Conservation (phyloP, 2,888 invertebrate species). For the Diaprepes abbreviatus region DNA sequence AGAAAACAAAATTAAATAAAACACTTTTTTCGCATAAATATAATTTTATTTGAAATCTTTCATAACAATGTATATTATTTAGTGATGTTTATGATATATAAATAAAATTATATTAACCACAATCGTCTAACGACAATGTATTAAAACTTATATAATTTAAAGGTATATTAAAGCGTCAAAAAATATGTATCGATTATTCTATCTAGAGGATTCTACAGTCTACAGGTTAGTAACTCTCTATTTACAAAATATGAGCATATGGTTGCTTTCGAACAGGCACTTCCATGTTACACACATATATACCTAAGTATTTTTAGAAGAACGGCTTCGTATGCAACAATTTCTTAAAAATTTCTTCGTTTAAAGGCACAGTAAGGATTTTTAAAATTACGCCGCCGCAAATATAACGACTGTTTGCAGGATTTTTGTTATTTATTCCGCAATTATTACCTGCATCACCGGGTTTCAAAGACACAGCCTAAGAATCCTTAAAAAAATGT, state of each 20-base stretch:
- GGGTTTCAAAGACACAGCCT: no score
- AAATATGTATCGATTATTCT: conserved; percentile 52
- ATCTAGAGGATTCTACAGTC: conserved; percentile 46
- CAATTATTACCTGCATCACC: no score
- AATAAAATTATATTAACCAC: conserved; percentile 56
- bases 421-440: no score
- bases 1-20: background rate
- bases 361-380: no score
- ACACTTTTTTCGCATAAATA: conserved; percentile 50
- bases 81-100: conserved; percentile 57
- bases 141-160: conserved; percentile 55
- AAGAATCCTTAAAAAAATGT: no score
- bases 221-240: conserved; percentile 52
- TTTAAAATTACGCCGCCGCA: no score
- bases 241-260: conserved; percentile 51
- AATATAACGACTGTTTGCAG: no score
- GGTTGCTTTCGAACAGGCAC: conserved; percentile 54
- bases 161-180: conserved; percentile 58
- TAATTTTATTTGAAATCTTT: conserved; percentile 50
- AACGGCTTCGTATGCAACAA: background rate
- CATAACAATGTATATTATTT: conserved; percentile 56
- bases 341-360: no score
- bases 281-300: conserved; percentile 41
- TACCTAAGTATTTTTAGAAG: background rate
- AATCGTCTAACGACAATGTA: conserved; percentile 31